A percentile compares a stretch with the other conserved stretches of the same genome.
Evolutionary conservation across 2,888 invertebrate species (phyloP).

Genomic region (Onthophagus sagittarius): DNA sequence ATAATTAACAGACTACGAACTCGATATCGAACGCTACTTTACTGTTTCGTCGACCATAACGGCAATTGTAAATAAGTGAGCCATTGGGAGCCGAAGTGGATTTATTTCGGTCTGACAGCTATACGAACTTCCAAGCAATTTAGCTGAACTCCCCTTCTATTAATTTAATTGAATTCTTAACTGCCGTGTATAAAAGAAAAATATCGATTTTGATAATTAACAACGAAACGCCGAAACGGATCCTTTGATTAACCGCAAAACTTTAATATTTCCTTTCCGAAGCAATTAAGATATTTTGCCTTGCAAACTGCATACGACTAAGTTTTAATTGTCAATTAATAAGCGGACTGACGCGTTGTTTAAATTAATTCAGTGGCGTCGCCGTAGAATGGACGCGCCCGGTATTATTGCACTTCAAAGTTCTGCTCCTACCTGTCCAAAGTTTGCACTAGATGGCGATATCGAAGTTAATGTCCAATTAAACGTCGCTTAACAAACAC

Average conservation of each 20-base stretch:
- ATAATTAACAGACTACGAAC: not conserved
- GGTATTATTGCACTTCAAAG: not conserved
- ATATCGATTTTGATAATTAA: not conserved
- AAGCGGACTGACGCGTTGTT: conserved; percentile 12
- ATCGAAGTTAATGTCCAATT: not conserved
- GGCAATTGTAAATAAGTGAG: conserved; percentile 10
- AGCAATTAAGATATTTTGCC: conserved; percentile 8
- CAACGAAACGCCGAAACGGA: not conserved
- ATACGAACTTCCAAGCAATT: not conserved
- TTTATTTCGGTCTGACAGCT: conserved; percentile 6
- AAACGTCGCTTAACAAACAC: not conserved
- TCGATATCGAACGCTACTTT: conserved; percentile 2
- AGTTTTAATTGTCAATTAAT: conserved; percentile 14
- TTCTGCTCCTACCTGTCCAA: not conserved
- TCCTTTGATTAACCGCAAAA: conserved; percentile 5
- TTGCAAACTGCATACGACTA: not conserved
- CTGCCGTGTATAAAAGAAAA: not conserved
- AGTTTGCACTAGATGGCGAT: not conserved
- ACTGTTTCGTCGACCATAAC: conserved; percentile 9
- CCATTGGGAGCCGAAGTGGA: conserved; percentile 1
- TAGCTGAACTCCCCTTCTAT: conserved; percentile 1
- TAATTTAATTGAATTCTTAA: conserved; percentile 6
- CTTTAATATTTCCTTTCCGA: not conserved
- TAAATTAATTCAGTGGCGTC: conserved; percentile 6
- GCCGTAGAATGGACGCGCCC: not conserved